Percentiles rank a stretch among this genome's conserved stretches.
Evolutionary conservation across 1,140 invertebrate species (phyloP).

Genomic region (Brachionus paranguensis): DNA sequence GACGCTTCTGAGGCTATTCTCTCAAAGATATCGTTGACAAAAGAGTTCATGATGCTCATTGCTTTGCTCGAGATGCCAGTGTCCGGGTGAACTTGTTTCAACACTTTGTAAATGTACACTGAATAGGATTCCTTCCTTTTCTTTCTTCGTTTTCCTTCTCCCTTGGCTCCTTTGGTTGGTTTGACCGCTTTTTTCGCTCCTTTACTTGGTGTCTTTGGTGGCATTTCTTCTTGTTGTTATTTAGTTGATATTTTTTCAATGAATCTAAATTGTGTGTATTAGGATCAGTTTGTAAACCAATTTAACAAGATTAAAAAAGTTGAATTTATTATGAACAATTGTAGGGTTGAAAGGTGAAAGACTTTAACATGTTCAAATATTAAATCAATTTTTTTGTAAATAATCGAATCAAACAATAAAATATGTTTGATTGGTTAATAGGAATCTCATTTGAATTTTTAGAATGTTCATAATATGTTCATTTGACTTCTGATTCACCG

Average conservation of each 20-base stretch:
- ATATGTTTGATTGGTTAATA: not conserved
- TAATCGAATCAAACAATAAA: not conserved
- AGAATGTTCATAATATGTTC: not conserved
- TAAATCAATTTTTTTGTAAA: not conserved
- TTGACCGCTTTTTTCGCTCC: not conserved
- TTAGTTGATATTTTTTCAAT: too few species aligned
- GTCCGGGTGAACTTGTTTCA: conserved; percentile 58
- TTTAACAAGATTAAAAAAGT: not conserved
- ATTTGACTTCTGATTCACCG: not conserved
- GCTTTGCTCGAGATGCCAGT: conserved; percentile 59
- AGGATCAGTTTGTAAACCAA: not conserved
- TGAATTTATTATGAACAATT: not conserved
- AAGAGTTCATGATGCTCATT: conserved; percentile 65
- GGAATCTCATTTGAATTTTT: not conserved
- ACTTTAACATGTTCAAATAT: not conserved
- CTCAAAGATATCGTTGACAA: conserved; percentile 66
- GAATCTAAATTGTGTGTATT: too few species aligned
- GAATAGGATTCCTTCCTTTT: conserved; percentile 41
- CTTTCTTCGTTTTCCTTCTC: not conserved
- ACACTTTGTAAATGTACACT: conserved; percentile 48
- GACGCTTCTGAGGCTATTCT: conserved; percentile 65
- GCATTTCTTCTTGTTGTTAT: not conserved
- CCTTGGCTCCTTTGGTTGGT: conserved; percentile 13
- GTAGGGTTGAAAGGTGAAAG: not conserved
- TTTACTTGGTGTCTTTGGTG: not conserved